These are phyloP conservation scores for Artemia sp. DNA, from an alignment of 2,888 invertebrate species.

Conservation along the genomic window DNA sequence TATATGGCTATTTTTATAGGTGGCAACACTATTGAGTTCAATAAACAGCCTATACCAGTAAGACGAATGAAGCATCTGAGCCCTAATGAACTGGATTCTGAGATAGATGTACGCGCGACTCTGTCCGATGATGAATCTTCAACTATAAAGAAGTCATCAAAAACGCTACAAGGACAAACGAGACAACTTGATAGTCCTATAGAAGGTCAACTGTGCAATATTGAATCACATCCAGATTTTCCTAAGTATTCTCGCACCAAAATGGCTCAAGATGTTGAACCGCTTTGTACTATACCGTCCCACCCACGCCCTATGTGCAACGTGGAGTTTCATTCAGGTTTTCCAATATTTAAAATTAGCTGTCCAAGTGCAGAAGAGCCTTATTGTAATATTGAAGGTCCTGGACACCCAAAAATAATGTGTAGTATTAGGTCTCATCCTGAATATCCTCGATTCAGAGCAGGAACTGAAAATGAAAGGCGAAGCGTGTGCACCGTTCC, in stretches of 20 bases:
- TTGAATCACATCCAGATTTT: conserved; percentile 16
- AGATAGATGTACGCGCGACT: background rate
- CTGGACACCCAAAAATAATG: conserved; percentile 19
- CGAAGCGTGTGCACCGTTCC: conserved; percentile 21
- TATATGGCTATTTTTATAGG: background rate
- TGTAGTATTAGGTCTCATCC: conserved; percentile 19
- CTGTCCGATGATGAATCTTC: background rate
- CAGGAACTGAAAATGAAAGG: conserved; percentile 18
- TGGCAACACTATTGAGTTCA: conserved; percentile 2
- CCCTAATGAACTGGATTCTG: background rate
- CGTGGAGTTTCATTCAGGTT: conserved; percentile 19
- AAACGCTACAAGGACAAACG: background rate
- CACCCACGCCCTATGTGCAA: conserved; percentile 20
- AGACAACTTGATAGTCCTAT: background rate
- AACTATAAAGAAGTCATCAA: conserved; percentile 5
- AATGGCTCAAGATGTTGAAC: conserved; percentile 3
- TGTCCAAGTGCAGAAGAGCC: conserved; percentile 20
- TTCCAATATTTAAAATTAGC: conserved; percentile 17
- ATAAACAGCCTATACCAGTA: conserved; percentile 1
- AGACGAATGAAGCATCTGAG: background rate
- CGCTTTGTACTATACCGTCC: conserved; percentile 6
- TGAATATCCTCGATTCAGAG: conserved; percentile 20
- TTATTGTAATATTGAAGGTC: conserved; percentile 20
- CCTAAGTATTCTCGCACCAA: conserved; percentile 14
- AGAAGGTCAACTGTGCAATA: conserved; percentile 19